Conservation (phyloP, 2,888 invertebrate species). For the Lamproptera curius region DNA sequence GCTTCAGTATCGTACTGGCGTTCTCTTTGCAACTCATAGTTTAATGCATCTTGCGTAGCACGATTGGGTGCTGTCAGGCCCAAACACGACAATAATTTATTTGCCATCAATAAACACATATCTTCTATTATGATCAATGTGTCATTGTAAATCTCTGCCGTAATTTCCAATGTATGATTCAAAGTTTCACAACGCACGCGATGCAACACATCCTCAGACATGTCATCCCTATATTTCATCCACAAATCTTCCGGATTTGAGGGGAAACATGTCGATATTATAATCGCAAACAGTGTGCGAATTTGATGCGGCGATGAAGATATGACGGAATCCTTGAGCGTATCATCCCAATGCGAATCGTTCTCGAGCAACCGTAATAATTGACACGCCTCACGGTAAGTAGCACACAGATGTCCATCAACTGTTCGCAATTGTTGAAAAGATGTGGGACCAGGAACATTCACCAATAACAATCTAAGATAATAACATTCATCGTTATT, state of each 20-base stretch:
- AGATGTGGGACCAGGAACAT: slow-evolving; percentile 27
- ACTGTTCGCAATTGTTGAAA: slow-evolving; percentile 25
- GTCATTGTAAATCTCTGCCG: slow-evolving; percentile 28
- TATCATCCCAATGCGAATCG: too few species aligned
- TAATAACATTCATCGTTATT: too few species aligned
- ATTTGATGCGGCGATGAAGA: too few species aligned
- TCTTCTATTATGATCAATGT: slow-evolving; percentile 32
- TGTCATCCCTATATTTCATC: slow-evolving; percentile 27
- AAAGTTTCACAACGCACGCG: slow-evolving; percentile 24
- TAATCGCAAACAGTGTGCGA: too few species aligned
- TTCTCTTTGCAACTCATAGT: too few species aligned
- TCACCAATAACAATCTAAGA: slow-evolving; percentile 23
- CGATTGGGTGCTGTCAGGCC: too few species aligned
- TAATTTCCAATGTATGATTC: slow-evolving; percentile 27
- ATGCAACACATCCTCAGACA: too few species aligned
- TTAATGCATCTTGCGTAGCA: too few species aligned
- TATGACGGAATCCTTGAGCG: too few species aligned
- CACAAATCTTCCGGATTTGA: slow-evolving; percentile 28
- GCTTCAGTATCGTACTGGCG: slow-evolving; percentile 29
- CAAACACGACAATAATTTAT: too few species aligned
- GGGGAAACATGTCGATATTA: too few species aligned
- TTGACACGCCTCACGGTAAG: neutral
- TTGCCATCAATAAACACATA: slow-evolving; percentile 31
- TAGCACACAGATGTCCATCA: slow-evolving; percentile 1
- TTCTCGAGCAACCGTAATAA: neutral